Conservation (phyloP, 2,113 vertebrate species). For the Corythoichthys haematopterus region DNA sequence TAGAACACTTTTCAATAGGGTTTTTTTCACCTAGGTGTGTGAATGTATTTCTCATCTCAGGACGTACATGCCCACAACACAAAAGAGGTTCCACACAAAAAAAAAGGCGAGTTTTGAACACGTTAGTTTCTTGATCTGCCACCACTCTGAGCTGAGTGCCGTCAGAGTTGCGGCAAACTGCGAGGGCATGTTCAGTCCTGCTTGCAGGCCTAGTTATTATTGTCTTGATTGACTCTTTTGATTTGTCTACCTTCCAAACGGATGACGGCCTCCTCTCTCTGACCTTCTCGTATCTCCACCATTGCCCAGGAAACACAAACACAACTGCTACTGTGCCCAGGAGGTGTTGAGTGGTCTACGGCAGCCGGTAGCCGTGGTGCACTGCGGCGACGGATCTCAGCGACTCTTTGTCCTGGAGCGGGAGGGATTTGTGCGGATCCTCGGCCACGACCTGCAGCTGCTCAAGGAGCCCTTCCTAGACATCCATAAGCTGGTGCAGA, state of each 20-base stretch:
- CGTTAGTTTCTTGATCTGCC: no score
- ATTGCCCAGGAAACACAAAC: slow-evolving; percentile 92
- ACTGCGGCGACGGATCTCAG: slow-evolving; percentile 91
- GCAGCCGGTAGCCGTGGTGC: slow-evolving; percentile 84
- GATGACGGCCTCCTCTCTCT: slow-evolving; percentile 35
- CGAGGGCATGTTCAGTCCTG: no score
- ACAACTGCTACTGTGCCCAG: slow-evolving; percentile 96
- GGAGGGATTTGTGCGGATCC: slow-evolving; percentile 92
- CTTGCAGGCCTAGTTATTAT: no score
- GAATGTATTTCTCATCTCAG: no score
- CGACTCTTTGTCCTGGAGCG: slow-evolving; percentile 95
- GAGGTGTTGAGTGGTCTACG: slow-evolving; percentile 88
- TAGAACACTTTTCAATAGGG: no score
- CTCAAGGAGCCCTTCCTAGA: slow-evolving; percentile 95
- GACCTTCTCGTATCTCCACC: slow-evolving; percentile 50
- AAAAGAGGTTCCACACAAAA: no score
- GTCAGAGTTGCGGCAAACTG: no score
- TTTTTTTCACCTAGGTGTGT: no score
- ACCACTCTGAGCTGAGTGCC: no score
- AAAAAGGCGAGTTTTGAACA: no score
- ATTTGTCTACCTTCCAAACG: slow-evolving; percentile 13
- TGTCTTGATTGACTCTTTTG: not conserved
- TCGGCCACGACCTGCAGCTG: slow-evolving; percentile 83
- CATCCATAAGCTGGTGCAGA: slow-evolving; percentile 98
- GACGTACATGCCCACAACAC: no score